These are phyloP conservation scores for Blennius ocellaris DNA, from an alignment of 2,113 vertebrate genomes.

Conservation along the genomic window DNA sequence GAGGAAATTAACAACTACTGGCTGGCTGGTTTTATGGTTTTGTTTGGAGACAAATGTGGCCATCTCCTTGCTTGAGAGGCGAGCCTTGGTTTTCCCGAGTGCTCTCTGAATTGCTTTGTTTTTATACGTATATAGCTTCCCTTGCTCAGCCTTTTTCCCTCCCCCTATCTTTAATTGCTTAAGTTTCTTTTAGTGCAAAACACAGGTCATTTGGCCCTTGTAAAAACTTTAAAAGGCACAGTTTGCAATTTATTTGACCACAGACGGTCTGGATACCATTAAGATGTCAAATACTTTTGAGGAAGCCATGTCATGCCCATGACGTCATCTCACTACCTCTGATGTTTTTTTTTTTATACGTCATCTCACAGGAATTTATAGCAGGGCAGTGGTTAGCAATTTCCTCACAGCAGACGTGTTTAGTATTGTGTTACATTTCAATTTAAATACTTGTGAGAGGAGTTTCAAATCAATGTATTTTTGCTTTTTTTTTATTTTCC, in stretches of 20 bases:
- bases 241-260: neutral
- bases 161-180: slow-evolving; percentile 7
- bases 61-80: slow-evolving; percentile 39
- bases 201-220: neutral
- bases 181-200: slow-evolving; percentile 24
- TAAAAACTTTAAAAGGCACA: neutral
- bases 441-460: too few species aligned
- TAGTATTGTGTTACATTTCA: too few species aligned
- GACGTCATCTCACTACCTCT: too few species aligned
- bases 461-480: too few species aligned
- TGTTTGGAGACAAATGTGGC: slow-evolving; percentile 66
- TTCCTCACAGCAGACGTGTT: too few species aligned
- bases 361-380: too few species aligned
- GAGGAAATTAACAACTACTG: slow-evolving; percentile 76
- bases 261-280: neutral
- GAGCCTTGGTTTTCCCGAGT: slow-evolving; percentile 18
- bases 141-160: slow-evolving; percentile 19
- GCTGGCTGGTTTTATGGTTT: slow-evolving; percentile 78
- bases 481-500: too few species aligned
- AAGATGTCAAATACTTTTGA: neutral
- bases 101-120: slow-evolving; percentile 46
- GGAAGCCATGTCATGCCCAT: neutral
- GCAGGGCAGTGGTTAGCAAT: too few species aligned
- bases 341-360: too few species aligned
- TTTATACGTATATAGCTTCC: slow-evolving; percentile 16